phyloP scores from a whole-genome alignment of 2,888 invertebrate genomes.

The Charanyca ferruginea region DNA sequence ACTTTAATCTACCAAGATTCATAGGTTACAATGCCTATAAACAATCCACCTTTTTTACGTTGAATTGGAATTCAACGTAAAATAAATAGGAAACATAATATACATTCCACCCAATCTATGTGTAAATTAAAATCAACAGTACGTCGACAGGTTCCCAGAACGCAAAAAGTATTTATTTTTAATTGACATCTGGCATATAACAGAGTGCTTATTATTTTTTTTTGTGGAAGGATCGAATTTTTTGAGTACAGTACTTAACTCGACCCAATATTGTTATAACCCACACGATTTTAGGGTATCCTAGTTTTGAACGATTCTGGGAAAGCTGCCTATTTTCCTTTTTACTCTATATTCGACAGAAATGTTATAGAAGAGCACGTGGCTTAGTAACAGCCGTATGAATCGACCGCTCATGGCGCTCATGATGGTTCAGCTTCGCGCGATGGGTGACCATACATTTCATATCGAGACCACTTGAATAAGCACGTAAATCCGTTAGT shows the following conservation, averaged over 20 bases:
- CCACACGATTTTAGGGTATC: neutral
- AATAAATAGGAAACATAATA: neutral
- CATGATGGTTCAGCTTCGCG: too few relatives aligned
- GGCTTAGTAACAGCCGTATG: too few relatives aligned
- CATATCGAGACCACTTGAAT: too few relatives aligned
- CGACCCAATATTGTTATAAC: neutral
- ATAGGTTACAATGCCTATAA: too few relatives aligned
- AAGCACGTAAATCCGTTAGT: too few relatives aligned
- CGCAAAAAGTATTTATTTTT: neutral
- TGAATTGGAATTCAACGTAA: too few relatives aligned
- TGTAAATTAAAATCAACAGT: constrained; percentile 3
- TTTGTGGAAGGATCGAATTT: neutral
- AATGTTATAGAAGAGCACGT: too few relatives aligned
- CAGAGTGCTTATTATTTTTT: neutral
- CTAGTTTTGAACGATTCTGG: neutral
- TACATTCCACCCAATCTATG: neutral
- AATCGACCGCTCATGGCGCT: too few relatives aligned
- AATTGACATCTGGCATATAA: neutral
- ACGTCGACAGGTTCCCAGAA: neutral
- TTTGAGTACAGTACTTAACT: neutral
- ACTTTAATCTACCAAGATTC: too few relatives aligned
- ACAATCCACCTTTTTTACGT: too few relatives aligned
- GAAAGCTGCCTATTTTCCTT: neutral
- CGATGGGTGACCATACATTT: too few relatives aligned
- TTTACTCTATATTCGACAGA: neutral